phyloP scores from a whole-genome alignment of 2,888 invertebrate species.

The Empis livida region DNA sequence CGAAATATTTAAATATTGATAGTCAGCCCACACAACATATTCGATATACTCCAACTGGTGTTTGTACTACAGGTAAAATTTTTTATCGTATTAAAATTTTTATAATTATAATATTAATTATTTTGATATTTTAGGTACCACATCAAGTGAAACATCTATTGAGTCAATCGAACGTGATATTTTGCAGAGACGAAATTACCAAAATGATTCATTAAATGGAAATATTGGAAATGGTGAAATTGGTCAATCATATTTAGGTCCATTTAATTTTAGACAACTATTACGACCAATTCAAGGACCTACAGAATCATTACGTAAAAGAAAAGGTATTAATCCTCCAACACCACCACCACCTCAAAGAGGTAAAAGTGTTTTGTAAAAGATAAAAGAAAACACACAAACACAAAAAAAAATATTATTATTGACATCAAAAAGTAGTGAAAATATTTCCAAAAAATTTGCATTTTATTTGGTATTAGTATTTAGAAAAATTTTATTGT shows the following conservation, averaged over 20 bases:
- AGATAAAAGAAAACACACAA: too few relatives aligned
- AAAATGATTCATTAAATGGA: neutral
- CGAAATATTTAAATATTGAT: conserved; percentile 13
- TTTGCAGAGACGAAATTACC: neutral
- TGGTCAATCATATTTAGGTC: conserved; percentile 42
- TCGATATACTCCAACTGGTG: neutral
- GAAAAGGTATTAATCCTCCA: conserved; percentile 42
- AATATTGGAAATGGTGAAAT: neutral
- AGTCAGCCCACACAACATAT: conserved; percentile 3
- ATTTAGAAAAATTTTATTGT: too few relatives aligned
- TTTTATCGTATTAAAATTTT: neutral
- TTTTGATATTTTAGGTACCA: neutral
- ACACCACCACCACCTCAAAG: conserved; percentile 28
- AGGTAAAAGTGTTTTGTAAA: conserved; percentile 12
- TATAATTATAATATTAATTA: neutral
- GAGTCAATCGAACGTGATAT: conserved; percentile 16
- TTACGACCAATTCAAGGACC: conserved; percentile 52
- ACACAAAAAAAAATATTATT: neutral
- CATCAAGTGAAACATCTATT: conserved; percentile 10
- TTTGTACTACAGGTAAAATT: too few relatives aligned
- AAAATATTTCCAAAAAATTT: too few relatives aligned
- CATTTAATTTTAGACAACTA: conserved; percentile 54
- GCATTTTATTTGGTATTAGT: too few relatives aligned
- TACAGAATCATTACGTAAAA: conserved; percentile 53
- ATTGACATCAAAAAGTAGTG: neutral